Evolutionary conservation across 2,113 vertebrate genomes (phyloP).

Genomic region (Tylochromis polylepis): DNA sequence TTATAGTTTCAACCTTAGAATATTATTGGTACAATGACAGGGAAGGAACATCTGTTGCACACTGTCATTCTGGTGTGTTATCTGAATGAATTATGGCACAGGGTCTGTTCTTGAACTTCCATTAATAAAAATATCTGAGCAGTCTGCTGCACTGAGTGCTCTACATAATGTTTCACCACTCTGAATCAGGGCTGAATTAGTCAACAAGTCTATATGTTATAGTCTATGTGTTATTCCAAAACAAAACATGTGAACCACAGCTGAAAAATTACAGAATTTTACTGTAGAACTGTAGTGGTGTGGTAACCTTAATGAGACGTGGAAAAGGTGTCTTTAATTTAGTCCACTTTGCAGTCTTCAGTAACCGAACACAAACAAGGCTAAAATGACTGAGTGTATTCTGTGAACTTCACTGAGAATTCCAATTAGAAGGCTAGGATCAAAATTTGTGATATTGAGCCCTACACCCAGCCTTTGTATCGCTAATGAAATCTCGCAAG

Average conservation of each 20-base stretch:
- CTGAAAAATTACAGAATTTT: neutral
- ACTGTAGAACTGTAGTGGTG: neutral
- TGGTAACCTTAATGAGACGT: neutral
- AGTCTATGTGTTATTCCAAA: neutral
- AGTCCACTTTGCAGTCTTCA: neutral
- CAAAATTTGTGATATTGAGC: neutral
- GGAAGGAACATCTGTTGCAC: neutral
- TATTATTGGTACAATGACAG: neutral
- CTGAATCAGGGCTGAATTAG: neutral
- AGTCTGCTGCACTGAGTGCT: neutral
- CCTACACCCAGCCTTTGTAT: neutral
- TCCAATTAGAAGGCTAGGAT: neutral
- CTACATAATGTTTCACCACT: neutral
- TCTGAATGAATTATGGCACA: neutral
- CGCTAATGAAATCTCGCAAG: neutral
- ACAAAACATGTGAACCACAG: neutral
- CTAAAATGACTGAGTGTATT: neutral
- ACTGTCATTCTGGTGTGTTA: neutral
- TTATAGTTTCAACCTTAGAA: neutral
- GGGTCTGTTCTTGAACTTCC: neutral
- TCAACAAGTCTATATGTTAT: neutral
- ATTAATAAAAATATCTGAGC: neutral
- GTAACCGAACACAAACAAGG: neutral
- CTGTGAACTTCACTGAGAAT: neutral
- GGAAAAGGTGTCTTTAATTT: neutral